A percentile compares a stretch with the other conserved stretches of the same genome.
phyloP scores from a whole-genome alignment of 2,113 vertebrate species.

The Channa argus region DNA sequence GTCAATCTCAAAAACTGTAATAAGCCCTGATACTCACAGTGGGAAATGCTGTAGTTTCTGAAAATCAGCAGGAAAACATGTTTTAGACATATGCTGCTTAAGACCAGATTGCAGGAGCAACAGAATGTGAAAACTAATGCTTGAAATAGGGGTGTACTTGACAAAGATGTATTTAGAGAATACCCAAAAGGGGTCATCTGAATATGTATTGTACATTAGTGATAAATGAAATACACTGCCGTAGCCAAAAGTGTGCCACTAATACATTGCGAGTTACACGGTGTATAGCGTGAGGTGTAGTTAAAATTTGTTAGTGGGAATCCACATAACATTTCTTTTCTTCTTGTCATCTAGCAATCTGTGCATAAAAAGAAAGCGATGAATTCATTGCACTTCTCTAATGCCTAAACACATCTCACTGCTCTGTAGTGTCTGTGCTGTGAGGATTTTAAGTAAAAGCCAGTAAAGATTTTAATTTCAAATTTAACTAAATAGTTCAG shows the following conservation, averaged over 20 bases:
- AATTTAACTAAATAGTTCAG: too few species aligned
- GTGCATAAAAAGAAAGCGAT: background rate
- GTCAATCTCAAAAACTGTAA: too few species aligned
- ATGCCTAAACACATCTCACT: too few species aligned
- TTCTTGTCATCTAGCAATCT: background rate
- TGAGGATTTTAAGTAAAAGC: too few species aligned
- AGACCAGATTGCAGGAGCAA: constrained; percentile 9
- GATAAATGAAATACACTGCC: background rate
- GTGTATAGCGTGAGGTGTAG: background rate
- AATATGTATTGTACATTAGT: constrained; percentile 3
- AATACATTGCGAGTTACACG: background rate
- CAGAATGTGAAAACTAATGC: background rate
- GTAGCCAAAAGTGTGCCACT: background rate
- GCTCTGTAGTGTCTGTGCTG: too few species aligned
- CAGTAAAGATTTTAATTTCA: too few species aligned
- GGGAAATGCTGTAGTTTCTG: background rate
- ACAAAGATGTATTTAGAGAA: constrained; percentile 1
- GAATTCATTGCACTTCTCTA: background rate
- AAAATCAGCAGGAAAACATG: background rate
- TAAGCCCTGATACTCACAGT: background rate
- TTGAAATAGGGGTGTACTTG: background rate
- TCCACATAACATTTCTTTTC: background rate
- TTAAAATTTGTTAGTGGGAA: background rate
- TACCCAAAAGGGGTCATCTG: background rate
- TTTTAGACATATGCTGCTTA: constrained; percentile 2